Percentiles rank a stretch among this genome's conserved stretches.
Conservation (phyloP, 2,797 vertebrate genomes). For the Peromyscus nudipes region DNA sequence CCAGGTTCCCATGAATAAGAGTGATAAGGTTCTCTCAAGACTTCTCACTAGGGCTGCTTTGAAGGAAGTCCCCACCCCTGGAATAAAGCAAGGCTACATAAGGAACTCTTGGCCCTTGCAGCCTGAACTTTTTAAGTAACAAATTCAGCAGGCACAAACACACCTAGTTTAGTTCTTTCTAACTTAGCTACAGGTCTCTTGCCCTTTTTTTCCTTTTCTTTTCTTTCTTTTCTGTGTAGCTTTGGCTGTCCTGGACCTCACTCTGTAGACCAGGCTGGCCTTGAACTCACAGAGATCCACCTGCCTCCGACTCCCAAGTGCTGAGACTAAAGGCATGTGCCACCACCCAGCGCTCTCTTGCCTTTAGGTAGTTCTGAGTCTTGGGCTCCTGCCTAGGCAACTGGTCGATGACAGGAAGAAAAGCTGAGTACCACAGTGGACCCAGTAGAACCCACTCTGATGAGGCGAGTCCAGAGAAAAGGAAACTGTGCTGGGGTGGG, state of each 20-base stretch:
- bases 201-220: not conserved
- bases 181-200: not conserved
- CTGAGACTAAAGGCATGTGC: not conserved
- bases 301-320: not conserved
- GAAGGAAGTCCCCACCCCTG: not conserved
- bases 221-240: not conserved
- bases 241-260: not conserved
- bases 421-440: not conserved
- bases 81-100: not conserved
- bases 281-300: not conserved
- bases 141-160: not conserved
- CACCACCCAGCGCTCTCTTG: not conserved
- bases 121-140: conserved; percentile 38
- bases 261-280: not conserved
- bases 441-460: not conserved
- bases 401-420: not conserved
- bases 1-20: not conserved
- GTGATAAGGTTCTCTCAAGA: not conserved
- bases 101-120: not conserved
- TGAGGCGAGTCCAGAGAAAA: not conserved
- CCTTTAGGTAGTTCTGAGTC: conserved; percentile 61
- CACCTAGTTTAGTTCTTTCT: conserved; percentile 18
- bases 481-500: not conserved
- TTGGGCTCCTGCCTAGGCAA: conserved; percentile 35
- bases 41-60: not conserved